Evolutionary conservation across 2,888 invertebrate species (phyloP).

Genomic region (Ormyrus thymus): DNA sequence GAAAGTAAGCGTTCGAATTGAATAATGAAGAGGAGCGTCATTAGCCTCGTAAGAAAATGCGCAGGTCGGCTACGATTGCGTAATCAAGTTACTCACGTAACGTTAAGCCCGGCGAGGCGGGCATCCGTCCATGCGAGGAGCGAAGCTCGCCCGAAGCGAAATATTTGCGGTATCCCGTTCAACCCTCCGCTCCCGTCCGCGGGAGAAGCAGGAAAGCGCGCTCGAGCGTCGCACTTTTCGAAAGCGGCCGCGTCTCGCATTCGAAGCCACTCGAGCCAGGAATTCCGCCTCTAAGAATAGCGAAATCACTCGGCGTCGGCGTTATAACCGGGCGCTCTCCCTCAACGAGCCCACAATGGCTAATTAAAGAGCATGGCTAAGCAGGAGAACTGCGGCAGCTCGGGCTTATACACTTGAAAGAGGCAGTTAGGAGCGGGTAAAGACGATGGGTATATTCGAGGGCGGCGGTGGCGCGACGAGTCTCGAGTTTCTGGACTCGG

Average conservation of each 20-base stretch:
- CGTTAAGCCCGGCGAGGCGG: not conserved
- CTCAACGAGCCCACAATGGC: slow-evolving; percentile 61
- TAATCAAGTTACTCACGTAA: too few species aligned
- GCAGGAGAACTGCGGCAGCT: slow-evolving; percentile 44
- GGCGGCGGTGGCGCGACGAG: slow-evolving; percentile 9
- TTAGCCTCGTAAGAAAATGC: too few species aligned
- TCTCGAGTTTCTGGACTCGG: slow-evolving; percentile 52
- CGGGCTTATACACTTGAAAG: slow-evolving; percentile 47
- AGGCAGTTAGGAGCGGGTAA: slow-evolving; percentile 28
- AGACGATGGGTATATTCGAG: slow-evolving; percentile 29
- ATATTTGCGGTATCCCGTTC: slow-evolving; percentile 48
- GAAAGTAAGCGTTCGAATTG: too few species aligned
- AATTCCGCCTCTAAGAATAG: slow-evolving; percentile 59
- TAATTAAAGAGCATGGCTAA: slow-evolving; percentile 64
- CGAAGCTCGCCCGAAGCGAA: not conserved
- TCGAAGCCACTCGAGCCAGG: not conserved
- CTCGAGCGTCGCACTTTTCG: too few species aligned
- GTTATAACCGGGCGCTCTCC: slow-evolving; percentile 56
- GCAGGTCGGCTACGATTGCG: too few species aligned
- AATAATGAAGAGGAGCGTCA: too few species aligned
- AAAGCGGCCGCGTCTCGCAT: not conserved
- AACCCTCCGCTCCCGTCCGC: slow-evolving; percentile 1
- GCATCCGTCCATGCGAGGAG: not conserved
- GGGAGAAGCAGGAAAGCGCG: too few species aligned
- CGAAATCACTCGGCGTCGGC: slow-evolving; percentile 55